A percentile compares a stretch with the other conserved stretches of the same genome.
Evolutionary conservation across 2,797 vertebrate species (phyloP).

Genomic region (Falco biarmicus): DNA sequence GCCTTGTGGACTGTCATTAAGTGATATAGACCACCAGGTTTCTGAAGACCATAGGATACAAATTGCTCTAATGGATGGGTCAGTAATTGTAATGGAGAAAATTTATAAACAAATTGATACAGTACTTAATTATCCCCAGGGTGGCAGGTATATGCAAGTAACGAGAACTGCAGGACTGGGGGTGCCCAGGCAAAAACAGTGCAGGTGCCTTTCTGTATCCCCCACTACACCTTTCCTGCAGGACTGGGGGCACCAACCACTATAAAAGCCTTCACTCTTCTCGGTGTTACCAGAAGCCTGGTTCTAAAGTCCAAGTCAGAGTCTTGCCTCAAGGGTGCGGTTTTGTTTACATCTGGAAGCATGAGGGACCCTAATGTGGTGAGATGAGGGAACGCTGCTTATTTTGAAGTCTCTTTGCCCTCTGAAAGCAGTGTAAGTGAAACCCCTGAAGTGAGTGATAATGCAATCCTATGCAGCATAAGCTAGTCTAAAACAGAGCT

Average conservation of each 20-base stretch:
- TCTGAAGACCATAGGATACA: not conserved
- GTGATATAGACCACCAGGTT: not conserved
- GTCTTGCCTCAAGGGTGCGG: not conserved
- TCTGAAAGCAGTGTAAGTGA: rapidly evolving
- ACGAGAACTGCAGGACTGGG: not conserved
- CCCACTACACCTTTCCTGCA: not conserved
- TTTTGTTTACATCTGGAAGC: not conserved
- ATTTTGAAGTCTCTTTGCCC: not conserved
- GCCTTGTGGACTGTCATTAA: not conserved
- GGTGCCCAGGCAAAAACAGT: not conserved
- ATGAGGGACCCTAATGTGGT: not conserved
- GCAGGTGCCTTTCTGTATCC: not conserved
- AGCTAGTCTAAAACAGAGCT: not conserved
- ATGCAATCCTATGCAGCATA: not conserved
- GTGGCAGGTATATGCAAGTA: not conserved
- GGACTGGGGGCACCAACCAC: not conserved
- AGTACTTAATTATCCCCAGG: not conserved
- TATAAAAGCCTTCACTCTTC: not conserved
- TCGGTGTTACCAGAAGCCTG: not conserved
- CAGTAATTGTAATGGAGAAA: not conserved
- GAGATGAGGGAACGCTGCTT: not conserved
- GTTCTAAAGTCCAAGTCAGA: not conserved
- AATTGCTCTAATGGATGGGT: not conserved
- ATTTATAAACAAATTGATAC: not conserved
- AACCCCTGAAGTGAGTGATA: not conserved